Conservation (phyloP, 2,797 vertebrate species). For the Eulemur albifrons region DNA sequence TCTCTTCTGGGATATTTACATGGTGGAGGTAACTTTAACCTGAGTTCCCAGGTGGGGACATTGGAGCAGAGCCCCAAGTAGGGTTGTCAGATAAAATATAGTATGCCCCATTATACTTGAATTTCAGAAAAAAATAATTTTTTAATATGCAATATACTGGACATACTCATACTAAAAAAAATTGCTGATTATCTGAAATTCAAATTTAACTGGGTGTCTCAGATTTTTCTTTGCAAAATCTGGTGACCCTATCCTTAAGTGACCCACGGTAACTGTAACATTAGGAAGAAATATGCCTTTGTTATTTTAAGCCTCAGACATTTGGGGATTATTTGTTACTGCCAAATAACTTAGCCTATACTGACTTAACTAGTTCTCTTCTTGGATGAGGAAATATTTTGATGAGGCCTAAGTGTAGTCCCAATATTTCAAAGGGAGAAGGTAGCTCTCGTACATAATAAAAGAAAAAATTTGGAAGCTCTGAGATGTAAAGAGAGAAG, state of each 20-base stretch:
- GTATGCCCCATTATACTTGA: neutral
- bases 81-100: neutral
- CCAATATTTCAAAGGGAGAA: neutral
- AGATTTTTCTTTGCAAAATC: neutral
- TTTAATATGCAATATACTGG: neutral
- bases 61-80: neutral
- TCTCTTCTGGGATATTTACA: neutral
- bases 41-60: neutral
- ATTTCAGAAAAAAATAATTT: neutral
- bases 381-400: conserved; percentile 2
- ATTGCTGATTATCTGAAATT: neutral
- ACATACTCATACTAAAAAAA: neutral
- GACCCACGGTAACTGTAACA: fast-evolving
- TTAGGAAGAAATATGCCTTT: neutral
- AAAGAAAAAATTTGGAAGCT: neutral
- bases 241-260: neutral
- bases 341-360: neutral
- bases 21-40: neutral
- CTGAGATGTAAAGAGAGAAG: neutral
- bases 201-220: neutral
- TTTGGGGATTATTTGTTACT: neutral
- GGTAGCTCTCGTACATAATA: neutral
- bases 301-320: neutral
- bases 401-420: neutral
- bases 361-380: neutral